These are phyloP conservation scores for Brachionus calyciflorus DNA, from an alignment of 1,140 invertebrate species.

Conservation along the genomic window DNA sequence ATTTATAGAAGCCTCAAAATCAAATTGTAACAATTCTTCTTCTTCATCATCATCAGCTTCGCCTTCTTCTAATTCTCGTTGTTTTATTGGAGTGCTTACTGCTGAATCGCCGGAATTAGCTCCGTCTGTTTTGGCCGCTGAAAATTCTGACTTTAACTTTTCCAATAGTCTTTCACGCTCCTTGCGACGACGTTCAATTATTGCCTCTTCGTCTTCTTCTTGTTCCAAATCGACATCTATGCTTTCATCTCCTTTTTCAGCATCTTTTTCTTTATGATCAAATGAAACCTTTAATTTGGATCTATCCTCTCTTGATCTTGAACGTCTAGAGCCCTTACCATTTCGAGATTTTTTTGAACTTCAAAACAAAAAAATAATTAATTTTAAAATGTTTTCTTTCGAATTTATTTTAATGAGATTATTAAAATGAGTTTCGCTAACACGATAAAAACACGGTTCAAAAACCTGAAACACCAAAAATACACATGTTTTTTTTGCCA, in stretches of 20 bases:
- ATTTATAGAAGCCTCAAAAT: conserved; percentile 39
- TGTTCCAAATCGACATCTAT: conserved; percentile 55
- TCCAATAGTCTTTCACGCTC: conserved; percentile 75
- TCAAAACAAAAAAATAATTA: too few relatives aligned
- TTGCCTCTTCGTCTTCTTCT: conserved; percentile 87
- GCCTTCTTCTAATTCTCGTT: conserved; percentile 13
- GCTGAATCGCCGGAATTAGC: background rate
- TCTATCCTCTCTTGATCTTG: background rate
- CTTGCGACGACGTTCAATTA: conserved; percentile 83
- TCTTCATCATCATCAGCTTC: conserved; percentile 42
- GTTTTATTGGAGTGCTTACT: background rate
- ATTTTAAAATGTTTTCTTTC: background rate
- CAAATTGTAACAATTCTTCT: conserved; percentile 44
- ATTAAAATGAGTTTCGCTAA: too few relatives aligned
- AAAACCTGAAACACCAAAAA: too few relatives aligned
- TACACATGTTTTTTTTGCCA: too few relatives aligned
- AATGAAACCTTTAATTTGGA: background rate
- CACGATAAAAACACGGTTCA: too few relatives aligned
- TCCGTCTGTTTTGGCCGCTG: background rate
- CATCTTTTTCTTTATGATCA: background rate
- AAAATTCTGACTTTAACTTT: conserved; percentile 38
- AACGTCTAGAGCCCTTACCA: background rate
- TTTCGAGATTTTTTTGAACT: conserved; percentile 17
- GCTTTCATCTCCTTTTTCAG: background rate
- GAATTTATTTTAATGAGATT: too few relatives aligned